phyloP scores from a whole-genome alignment of 2,888 invertebrate species.

The Peribatodes rhomboidaria region DNA sequence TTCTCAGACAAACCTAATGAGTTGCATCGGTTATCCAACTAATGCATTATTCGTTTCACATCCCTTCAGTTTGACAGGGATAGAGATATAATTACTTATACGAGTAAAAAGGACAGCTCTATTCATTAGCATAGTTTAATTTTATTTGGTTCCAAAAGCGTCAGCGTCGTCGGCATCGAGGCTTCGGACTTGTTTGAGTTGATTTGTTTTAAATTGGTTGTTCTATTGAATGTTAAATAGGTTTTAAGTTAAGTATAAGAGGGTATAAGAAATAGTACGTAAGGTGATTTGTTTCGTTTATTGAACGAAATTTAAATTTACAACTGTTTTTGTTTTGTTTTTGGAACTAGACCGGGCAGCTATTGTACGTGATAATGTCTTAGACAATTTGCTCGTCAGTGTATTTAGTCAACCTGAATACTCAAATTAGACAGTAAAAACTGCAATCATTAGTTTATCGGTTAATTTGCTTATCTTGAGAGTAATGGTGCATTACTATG shows the following conservation, averaged over 20 bases:
- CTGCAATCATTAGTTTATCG: too few relatives aligned
- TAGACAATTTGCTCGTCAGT: too few relatives aligned
- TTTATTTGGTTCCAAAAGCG: constrained; percentile 43
- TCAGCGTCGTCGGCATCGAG: constrained; percentile 30
- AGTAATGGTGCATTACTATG: too few relatives aligned
- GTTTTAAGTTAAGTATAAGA: neutral
- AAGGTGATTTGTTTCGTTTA: too few relatives aligned
- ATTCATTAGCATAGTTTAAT: constrained; percentile 56
- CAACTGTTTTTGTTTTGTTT: too few relatives aligned
- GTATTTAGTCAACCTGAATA: too few relatives aligned
- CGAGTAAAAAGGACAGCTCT: constrained; percentile 46
- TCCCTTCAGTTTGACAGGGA: constrained; percentile 49
- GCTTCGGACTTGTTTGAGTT: constrained; percentile 49
- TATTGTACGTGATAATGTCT: too few relatives aligned
- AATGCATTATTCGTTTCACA: constrained; percentile 59
- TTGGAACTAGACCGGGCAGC: too few relatives aligned
- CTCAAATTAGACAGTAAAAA: too few relatives aligned
- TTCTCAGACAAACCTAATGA: constrained; percentile 54
- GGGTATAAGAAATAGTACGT: too few relatives aligned
- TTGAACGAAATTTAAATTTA: too few relatives aligned
- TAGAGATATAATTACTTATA: constrained; percentile 23
- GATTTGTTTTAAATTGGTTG: constrained; percentile 55
- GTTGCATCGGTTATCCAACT: constrained; percentile 55
- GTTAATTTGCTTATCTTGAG: too few relatives aligned
- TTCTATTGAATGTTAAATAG: constrained; percentile 55